Percentiles rank a stretch among this genome's conserved stretches.
Evolutionary conservation across 2,797 vertebrate species (phyloP).

Genomic region (Oreochromis grahami): DNA sequence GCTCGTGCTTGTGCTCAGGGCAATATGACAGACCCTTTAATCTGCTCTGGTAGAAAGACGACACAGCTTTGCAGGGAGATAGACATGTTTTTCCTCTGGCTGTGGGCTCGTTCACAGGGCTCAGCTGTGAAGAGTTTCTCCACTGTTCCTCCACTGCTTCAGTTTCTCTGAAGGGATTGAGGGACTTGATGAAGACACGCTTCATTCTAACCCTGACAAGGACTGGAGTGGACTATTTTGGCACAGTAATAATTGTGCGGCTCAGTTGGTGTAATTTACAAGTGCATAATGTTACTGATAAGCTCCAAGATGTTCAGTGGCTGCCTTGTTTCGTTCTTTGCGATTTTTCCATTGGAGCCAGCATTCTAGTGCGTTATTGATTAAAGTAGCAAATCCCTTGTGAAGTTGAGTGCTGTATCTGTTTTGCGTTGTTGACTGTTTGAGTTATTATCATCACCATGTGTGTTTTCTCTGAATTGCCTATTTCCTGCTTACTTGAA

Average conservation of each 20-base stretch:
- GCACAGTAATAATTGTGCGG: not conserved
- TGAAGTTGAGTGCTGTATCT: not conserved
- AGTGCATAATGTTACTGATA: not conserved
- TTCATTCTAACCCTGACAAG: not conserved
- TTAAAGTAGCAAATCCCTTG: not conserved
- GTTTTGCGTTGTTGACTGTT: not conserved
- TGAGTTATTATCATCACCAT: not conserved
- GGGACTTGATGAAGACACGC: not conserved
- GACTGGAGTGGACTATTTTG: not conserved
- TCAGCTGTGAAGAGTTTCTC: not conserved
- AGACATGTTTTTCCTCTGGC: not conserved
- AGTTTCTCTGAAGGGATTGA: not conserved
- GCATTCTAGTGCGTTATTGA: not conserved
- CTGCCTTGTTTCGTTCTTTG: not conserved
- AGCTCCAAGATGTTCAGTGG: not conserved
- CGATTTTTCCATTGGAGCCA: not conserved
- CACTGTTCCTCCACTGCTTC: not conserved
- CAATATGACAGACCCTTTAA: constrained; percentile 31
- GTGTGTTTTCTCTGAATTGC: not conserved
- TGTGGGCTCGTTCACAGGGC: not conserved
- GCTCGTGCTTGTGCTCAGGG: constrained; percentile 7
- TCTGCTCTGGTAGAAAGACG: constrained; percentile 21
- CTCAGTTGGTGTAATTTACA: not conserved
- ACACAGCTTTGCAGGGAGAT: constrained; percentile 8
- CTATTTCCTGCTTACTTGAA: not conserved